A percentile compares a stretch with the other conserved stretches of the same genome.
Evolutionary conservation across 1,140 invertebrate genomes (phyloP).

Genomic region (Drosophila asahinai): DNA sequence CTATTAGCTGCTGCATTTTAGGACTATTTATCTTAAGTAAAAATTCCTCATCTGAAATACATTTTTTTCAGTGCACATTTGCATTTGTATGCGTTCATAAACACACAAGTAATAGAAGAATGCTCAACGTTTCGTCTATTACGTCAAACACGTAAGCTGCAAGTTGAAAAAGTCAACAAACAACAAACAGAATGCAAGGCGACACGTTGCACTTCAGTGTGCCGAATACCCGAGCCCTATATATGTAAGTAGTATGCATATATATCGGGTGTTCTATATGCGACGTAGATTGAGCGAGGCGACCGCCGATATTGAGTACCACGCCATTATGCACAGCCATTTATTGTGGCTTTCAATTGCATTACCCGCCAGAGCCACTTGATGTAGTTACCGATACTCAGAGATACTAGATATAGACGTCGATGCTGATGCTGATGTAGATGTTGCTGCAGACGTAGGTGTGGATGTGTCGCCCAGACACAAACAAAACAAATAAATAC

Average conservation of each 20-base stretch:
- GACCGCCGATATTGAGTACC: slow-evolving; percentile 54
- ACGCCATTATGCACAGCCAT: slow-evolving; percentile 71
- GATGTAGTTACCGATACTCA: slow-evolving; percentile 29
- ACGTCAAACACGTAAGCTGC: slow-evolving; percentile 60
- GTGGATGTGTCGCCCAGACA: slow-evolving; percentile 29
- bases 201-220: slow-evolving; percentile 57
- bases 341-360: slow-evolving; percentile 69
- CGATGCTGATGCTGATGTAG: slow-evolving; percentile 5
- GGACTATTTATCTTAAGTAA: background rate
- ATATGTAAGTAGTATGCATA: background rate
- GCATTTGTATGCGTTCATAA: slow-evolving; percentile 17
- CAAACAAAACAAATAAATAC: slow-evolving; percentile 51
- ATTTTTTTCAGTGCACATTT: slow-evolving; percentile 5
- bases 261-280: slow-evolving; percentile 45
- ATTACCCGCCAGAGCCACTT: slow-evolving; percentile 48
- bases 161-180: slow-evolving; percentile 33
- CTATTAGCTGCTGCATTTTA: background rate
- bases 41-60: background rate
- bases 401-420: slow-evolving; percentile 31
- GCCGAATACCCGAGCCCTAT: slow-evolving; percentile 28
- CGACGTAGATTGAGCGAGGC: slow-evolving; percentile 14
- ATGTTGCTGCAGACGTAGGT: slow-evolving; percentile 4
- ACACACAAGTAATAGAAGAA: slow-evolving; percentile 43
- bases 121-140: slow-evolving; percentile 38
- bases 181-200: slow-evolving; percentile 60